Percentiles rank a stretch among this genome's conserved stretches.
These are phyloP conservation scores for Coboldia fuscipes DNA, from an alignment of 1,140 invertebrate genomes.

Conservation along the genomic window DNA sequence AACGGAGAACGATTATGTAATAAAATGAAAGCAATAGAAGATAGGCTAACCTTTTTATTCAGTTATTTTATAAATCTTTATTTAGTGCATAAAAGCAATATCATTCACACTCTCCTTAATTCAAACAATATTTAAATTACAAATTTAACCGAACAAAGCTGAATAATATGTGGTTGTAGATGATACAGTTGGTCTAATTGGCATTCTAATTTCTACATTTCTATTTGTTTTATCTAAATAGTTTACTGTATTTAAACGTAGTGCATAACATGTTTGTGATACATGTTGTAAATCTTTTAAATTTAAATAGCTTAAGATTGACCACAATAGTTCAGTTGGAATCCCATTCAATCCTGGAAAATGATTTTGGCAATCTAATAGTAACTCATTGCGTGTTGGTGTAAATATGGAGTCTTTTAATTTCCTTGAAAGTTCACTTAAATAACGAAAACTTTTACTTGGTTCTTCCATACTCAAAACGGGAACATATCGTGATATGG, in stretches of 20 bases:
- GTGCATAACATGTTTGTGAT: neutral
- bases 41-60: too few species aligned
- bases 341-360: neutral
- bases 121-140: too few species aligned
- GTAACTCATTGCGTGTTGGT: neutral
- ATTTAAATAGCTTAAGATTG: neutral
- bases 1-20: too few species aligned
- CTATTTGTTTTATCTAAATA: neutral
- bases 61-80: too few species aligned
- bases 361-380: neutral
- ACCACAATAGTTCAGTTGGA: neutral
- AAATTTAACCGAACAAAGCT: too few species aligned
- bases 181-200: too few species aligned
- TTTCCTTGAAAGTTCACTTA: neutral
- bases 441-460: neutral
- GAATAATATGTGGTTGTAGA: neutral
- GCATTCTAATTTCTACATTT: neutral
- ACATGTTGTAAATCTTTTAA: neutral
- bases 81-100: too few species aligned
- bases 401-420: neutral
- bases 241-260: neutral
- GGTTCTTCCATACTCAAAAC: neutral
- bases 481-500: neutral
- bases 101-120: too few species aligned
- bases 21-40: too few species aligned